Conservation (phyloP, 2,888 invertebrate species). For the Hedychridium roseum region DNA sequence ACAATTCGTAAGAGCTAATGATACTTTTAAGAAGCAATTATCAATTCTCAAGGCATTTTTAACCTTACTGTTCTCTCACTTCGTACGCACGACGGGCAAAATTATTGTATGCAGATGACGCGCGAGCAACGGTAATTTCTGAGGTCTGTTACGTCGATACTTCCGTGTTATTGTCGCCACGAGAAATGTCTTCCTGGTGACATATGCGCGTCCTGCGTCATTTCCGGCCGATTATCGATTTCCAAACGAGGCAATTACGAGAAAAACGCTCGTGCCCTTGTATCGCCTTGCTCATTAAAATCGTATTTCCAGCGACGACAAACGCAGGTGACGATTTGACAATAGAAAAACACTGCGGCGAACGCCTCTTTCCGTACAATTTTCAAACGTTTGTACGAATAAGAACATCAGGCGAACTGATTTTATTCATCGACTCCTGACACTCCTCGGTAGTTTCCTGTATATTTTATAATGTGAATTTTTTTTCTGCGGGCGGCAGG, state of each 20-base stretch:
- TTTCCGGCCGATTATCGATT: conserved; percentile 40
- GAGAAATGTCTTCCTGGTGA: conserved; percentile 31
- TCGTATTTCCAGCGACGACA: conserved; percentile 29
- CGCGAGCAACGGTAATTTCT: not conserved
- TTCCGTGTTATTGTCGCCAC: conserved; percentile 15
- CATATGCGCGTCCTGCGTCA: conserved; percentile 24
- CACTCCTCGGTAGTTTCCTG: too few species aligned
- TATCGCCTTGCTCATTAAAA: conserved; percentile 37
- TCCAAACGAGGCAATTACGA: conserved; percentile 25
- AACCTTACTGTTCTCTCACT: too few species aligned
- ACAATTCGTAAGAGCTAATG: too few species aligned
- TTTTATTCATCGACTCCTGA: too few species aligned
- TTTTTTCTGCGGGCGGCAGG: conserved; percentile 4
- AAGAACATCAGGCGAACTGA: too few species aligned
- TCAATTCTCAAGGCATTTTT: too few species aligned
- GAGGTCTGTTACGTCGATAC: conserved; percentile 24
- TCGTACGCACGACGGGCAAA: too few species aligned
- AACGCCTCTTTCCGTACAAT: conserved; percentile 1
- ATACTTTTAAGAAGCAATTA: too few species aligned
- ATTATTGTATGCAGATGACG: too few species aligned
- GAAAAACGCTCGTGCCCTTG: conserved; percentile 9
- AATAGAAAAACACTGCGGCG: conserved; percentile 6
- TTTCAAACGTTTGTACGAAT: too few species aligned
- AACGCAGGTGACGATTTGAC: conserved; percentile 2
- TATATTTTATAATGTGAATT: too few species aligned